phyloP scores from a whole-genome alignment of 2,113 vertebrate genomes.

The Castor canadensis region DNA sequence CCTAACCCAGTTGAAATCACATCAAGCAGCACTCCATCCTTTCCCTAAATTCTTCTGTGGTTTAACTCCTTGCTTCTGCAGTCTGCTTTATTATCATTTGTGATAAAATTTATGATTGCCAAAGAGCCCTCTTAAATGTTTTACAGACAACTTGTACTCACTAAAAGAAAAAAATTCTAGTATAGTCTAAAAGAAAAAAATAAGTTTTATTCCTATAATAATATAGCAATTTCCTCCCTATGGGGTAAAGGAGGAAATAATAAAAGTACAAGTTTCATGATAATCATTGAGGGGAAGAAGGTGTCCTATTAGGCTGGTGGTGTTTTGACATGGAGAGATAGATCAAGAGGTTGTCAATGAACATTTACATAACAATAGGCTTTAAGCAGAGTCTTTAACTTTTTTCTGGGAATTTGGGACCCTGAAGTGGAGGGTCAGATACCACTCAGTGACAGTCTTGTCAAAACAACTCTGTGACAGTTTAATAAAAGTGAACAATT shows the following conservation, averaged over 20 bases:
- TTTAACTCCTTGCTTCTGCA: background rate
- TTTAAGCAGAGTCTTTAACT: slow-evolving; percentile 12
- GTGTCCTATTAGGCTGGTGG: rapidly evolving
- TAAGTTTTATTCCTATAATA: background rate
- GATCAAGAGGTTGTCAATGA: background rate
- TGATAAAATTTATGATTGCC: background rate
- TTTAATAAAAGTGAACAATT: slow-evolving; percentile 18
- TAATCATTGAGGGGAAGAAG: background rate
- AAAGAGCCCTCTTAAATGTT: background rate
- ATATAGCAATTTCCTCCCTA: background rate
- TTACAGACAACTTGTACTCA: background rate
- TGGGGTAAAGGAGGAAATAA: background rate
- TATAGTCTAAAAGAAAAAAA: background rate
- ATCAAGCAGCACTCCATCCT: background rate
- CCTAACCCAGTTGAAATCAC: background rate
- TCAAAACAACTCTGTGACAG: background rate
- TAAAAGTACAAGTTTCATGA: background rate
- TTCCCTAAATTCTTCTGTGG: background rate
- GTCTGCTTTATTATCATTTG: background rate
- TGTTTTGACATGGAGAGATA: background rate
- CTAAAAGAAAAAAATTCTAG: background rate
- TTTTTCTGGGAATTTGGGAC: background rate
- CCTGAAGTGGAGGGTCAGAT: background rate
- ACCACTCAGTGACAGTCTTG: background rate
- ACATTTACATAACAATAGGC: background rate